These are phyloP conservation scores for Trichechus manatus DNA, from an alignment of 2,113 vertebrate genomes.

Conservation along the genomic window DNA sequence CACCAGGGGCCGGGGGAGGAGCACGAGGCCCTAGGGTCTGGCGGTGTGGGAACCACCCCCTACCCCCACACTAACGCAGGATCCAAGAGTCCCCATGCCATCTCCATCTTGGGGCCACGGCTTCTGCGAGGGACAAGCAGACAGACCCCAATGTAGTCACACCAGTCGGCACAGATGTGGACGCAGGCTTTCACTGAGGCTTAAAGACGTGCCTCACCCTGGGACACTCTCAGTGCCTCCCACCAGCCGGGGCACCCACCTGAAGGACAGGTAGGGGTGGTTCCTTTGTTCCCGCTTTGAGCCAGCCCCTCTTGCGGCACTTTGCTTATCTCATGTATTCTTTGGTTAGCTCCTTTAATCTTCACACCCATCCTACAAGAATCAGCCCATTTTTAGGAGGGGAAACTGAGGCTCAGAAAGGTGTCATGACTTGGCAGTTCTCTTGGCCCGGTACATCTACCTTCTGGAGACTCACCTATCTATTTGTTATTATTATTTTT, in stretches of 20 bases:
- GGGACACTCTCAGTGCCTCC: not conserved
- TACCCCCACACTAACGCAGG: not conserved
- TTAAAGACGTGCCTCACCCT: not conserved
- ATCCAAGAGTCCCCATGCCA: not conserved
- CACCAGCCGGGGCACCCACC: not conserved
- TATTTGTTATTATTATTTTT: not conserved
- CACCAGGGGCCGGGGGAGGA: rapidly evolving
- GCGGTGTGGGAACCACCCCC: not conserved
- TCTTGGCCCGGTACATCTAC: rapidly evolving
- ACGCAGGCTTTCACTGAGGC: not conserved
- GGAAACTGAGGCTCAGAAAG: not conserved
- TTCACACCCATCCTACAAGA: not conserved
- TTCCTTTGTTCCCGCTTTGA: not conserved
- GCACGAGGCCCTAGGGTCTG: not conserved
- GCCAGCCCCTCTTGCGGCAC: too few relatives aligned
- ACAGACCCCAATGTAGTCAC: not conserved
- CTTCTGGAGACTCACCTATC: not conserved
- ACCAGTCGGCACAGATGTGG: not conserved
- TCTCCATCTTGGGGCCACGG: rapidly evolving
- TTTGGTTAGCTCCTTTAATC: not conserved
- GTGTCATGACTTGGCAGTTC: not conserved
- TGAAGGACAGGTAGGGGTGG: not conserved
- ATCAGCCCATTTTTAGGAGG: not conserved
- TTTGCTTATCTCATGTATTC: not conserved
- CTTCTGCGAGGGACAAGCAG: not conserved